Base-by-base conservation (phyloP, 2,888 invertebrate species). In the Habrosyne pyritoides region DNA sequence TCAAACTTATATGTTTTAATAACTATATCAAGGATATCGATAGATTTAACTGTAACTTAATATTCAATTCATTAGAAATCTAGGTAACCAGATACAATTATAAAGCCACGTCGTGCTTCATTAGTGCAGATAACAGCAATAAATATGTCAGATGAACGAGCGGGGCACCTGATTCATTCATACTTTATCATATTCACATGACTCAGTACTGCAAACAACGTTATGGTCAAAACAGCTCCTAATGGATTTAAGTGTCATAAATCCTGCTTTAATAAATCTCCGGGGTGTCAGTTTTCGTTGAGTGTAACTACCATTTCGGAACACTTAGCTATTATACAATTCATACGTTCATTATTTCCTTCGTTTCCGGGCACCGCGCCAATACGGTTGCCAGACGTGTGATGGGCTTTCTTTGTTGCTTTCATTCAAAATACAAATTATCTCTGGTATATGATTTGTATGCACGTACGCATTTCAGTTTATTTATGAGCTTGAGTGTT, bases 311-410 rank as follows among this genome's bases (percentile, higher is more conserved):
- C 69, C 63, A 64, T 66, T 64, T 61, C 67, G 65, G 63, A 67
- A 67, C 68, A 67, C 61, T 59, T 60, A 61, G 61, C 64, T 66
- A 58, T 67, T 58, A 58, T 65, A 58, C 54, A 28, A 50, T 28
- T 57, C 65, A 57, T 57, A 60, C 60, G 63, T 64, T 55, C 53
- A 60, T 53, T 55, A 62, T 59, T 65, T 63, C 57, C 59, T 64
- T 59, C 59, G 55, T 57, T 60, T 50, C 66, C 63, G 71, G 83
- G 83, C 80, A 66, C 14, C 47, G 52, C 73, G 79, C 81, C 83
- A 83, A 71, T 75, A 73, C 66, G 66, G 64, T 71, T 65, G 66
- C 73, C 74, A 78, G 75, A 73, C 71, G 65, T 63, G 58, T 57
- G 54, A 62, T 63, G 46, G 55, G 63, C 33, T 33, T 70, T 71